A percentile compares a stretch with the other conserved stretches of the same genome.
Evolutionary conservation across 1,140 invertebrate species (phyloP).

Genomic region (Drosophila subpulchrella): DNA sequence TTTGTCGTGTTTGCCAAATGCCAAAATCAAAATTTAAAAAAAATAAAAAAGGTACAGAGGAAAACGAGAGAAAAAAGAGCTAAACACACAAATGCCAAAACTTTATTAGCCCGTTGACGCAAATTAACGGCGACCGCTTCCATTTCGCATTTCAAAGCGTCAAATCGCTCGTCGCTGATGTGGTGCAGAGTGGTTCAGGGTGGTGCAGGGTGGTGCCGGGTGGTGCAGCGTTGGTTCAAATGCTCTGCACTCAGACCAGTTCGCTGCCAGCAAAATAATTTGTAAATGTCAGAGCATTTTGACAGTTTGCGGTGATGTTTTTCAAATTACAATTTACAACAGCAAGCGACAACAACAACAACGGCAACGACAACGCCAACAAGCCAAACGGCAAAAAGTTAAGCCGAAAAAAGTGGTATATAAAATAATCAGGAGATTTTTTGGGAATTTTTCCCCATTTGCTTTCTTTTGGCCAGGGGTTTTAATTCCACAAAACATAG

Average conservation of each 20-base stretch:
- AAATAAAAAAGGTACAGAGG: slow-evolving; percentile 11
- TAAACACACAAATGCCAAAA: slow-evolving; percentile 74
- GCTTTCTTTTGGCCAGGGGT: slow-evolving; percentile 1
- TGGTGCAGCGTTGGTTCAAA: slow-evolving; percentile 19
- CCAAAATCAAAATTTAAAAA: slow-evolving; percentile 38
- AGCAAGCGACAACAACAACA: slow-evolving; percentile 39
- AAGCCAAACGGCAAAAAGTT: slow-evolving; percentile 36
- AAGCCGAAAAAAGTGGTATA: slow-evolving; percentile 37
- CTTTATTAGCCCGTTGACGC: slow-evolving; percentile 83
- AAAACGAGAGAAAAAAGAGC: slow-evolving; percentile 29
- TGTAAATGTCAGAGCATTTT: slow-evolving; percentile 83
- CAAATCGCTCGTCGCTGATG: slow-evolving; percentile 61
- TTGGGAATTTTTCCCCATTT: slow-evolving; percentile 1
- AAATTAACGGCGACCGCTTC: slow-evolving; percentile 81
- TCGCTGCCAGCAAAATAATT: slow-evolving; percentile 81
- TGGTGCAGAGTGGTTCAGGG: slow-evolving; percentile 19
- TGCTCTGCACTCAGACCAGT: slow-evolving; percentile 39
- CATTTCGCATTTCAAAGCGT: slow-evolving; percentile 82
- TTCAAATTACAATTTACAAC: slow-evolving; percentile 83
- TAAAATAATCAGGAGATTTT: slow-evolving; percentile 52
- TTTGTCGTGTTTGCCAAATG: slow-evolving; percentile 53
- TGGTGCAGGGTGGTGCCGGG: slow-evolving; percentile 18
- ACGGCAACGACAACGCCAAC: slow-evolving; percentile 32
- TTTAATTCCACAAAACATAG: slow-evolving; percentile 10
- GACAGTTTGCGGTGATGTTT: slow-evolving; percentile 82